These are phyloP conservation scores for Tapera naevia DNA, from an alignment of 2,797 vertebrate genomes.

Conservation along the genomic window DNA sequence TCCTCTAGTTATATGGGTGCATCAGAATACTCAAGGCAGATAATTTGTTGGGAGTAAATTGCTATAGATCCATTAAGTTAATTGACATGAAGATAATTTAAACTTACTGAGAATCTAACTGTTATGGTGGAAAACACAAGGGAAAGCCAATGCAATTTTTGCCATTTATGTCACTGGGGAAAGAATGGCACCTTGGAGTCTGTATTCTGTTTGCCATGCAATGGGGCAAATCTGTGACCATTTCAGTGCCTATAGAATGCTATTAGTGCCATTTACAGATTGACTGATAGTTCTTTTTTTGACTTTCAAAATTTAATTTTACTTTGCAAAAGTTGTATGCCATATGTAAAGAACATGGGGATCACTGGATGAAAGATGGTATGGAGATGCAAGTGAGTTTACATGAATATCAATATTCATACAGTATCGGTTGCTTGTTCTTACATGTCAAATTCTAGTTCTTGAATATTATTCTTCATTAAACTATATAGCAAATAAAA, in stretches of 20 bases:
- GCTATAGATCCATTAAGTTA: not conserved
- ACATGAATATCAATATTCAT: not conserved
- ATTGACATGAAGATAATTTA: slow-evolving; percentile 8
- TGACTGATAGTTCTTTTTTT: not conserved
- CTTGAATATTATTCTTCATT: not conserved
- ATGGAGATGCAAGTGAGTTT: not conserved
- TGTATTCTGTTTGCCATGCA: accelerated
- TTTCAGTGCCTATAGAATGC: not conserved
- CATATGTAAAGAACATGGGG: not conserved
- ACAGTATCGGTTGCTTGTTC: not conserved
- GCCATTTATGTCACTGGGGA: not conserved
- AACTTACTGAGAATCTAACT: not conserved
- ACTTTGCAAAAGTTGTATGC: not conserved
- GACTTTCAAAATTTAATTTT: not conserved
- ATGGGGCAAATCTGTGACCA: not conserved
- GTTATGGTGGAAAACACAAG: not conserved
- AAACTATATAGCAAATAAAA: not conserved
- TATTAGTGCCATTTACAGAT: not conserved
- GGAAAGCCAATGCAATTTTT: not conserved
- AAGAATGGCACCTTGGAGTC: not conserved
- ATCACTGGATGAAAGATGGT: not conserved
- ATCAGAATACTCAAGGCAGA: not conserved
- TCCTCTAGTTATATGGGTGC: not conserved
- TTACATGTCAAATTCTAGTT: not conserved
- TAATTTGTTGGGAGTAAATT: not conserved